A percentile compares a stretch with the other conserved stretches of the same genome.
These are phyloP conservation scores for Cyanoderma ruficeps DNA, from an alignment of 2,113 vertebrate genomes.

Conservation along the genomic window DNA sequence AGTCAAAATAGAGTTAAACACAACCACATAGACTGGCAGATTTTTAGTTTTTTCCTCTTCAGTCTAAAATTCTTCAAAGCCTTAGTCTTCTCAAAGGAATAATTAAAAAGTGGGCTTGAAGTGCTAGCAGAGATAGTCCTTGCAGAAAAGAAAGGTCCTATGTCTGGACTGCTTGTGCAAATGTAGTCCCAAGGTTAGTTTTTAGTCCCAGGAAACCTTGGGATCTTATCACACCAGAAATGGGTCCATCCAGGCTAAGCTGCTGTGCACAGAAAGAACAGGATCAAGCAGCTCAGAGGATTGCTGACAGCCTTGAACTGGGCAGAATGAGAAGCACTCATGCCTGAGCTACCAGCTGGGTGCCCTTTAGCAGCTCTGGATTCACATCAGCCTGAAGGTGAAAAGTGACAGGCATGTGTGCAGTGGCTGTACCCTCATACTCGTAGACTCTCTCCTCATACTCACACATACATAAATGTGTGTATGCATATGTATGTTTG, in stretches of 20 bases:
- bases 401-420: not conserved
- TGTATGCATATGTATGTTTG: not conserved
- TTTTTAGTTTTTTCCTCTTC: not conserved
- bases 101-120: not conserved
- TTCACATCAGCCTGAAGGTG: not conserved
- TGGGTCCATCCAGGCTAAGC: not conserved
- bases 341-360: not conserved
- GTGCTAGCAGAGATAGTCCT: not conserved
- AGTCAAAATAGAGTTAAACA: conserved; percentile 6
- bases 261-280: not conserved
- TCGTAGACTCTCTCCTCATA: not conserved
- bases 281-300: not conserved
- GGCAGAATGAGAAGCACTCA: not conserved
- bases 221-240: not conserved
- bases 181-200: not conserved
- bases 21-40: not conserved
- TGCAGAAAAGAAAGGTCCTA: not conserved
- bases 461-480: not conserved
- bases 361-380: not conserved
- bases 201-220: not conserved
- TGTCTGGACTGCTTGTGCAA: not conserved
- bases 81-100: not conserved
- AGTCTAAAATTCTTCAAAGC: conserved; percentile 10
- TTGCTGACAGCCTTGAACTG: not conserved
- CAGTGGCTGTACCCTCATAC: not conserved